These are phyloP conservation scores for Euplexia lucipara DNA, from an alignment of 2,888 invertebrate species.

Conservation along the genomic window DNA sequence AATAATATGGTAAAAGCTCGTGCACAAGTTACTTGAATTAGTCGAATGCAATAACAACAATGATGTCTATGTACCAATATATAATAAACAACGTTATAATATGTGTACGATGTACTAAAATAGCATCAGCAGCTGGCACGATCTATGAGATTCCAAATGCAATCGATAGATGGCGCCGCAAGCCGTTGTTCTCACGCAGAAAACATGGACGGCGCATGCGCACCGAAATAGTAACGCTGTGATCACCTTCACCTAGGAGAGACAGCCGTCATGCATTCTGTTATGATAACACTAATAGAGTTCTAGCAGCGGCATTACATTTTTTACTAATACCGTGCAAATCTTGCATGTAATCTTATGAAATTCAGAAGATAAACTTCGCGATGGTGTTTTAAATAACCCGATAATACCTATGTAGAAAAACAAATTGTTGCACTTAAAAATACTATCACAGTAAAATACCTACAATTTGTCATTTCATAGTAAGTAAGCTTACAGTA, in stretches of 20 bases:
- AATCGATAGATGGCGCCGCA: conserved; percentile 86
- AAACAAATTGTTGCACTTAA: not conserved
- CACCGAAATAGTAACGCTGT: conserved; percentile 85
- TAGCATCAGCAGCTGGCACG: conserved; percentile 85
- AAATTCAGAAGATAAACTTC: not conserved
- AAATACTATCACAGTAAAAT: not conserved
- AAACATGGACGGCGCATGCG: conserved; percentile 81
- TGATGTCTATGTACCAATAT: conserved; percentile 48
- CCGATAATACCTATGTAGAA: not conserved
- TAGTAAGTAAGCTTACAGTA: conserved; percentile 23
- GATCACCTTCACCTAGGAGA: conserved; percentile 90
- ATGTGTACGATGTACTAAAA: conserved; percentile 77
- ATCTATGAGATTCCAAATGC: conserved; percentile 75
- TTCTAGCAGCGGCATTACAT: conserved; percentile 15
- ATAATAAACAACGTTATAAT: conserved; percentile 65
- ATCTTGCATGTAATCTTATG: not conserved
- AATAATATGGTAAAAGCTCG: conserved; percentile 5
- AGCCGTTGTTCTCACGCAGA: conserved; percentile 69
- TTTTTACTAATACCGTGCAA: conserved; percentile 1
- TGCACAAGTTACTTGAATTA: conserved; percentile 14
- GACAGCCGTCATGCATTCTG: conserved; percentile 70
- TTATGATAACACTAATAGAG: conserved; percentile 73
- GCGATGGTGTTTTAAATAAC: not conserved
- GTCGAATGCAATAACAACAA: conserved; percentile 43
- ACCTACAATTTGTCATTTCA: conserved; percentile 10